These are phyloP conservation scores for Chrysodeixis includens DNA, from an alignment of 2,888 invertebrate genomes.

Conservation along the genomic window DNA sequence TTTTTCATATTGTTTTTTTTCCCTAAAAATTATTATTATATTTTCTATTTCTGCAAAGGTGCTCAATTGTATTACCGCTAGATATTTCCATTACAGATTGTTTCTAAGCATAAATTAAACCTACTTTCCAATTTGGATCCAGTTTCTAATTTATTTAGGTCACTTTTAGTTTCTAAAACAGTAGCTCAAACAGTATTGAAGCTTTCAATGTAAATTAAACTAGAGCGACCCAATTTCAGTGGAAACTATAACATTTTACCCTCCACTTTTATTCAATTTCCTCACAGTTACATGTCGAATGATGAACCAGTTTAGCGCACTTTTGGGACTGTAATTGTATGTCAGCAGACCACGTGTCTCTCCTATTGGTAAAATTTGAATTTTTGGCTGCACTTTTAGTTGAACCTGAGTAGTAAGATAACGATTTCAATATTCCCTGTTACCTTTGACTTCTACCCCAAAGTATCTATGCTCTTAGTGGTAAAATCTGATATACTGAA, in stretches of 20 bases:
- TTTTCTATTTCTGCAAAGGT: no score
- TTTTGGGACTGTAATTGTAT: not conserved
- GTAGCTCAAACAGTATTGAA: constrained; percentile 19
- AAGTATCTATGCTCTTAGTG: no score
- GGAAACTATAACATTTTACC: constrained; percentile 13
- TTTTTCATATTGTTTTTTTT: no score
- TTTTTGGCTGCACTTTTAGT: no score
- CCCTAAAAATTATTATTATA: no score
- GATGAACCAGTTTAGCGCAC: not conserved
- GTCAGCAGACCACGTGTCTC: not conserved
- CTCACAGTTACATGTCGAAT: not conserved
- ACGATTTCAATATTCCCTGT: no score
- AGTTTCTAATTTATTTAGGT: constrained; percentile 18
- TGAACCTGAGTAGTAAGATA: no score
- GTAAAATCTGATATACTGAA: no score
- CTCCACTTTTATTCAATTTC: constrained; percentile 23
- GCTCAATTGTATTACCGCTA: not conserved
- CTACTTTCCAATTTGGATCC: constrained; percentile 14
- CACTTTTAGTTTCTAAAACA: constrained; percentile 12
- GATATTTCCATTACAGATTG: not conserved
- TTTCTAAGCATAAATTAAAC: not conserved
- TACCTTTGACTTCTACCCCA: no score
- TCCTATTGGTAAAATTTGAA: not conserved
- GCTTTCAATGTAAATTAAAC: constrained; percentile 25
- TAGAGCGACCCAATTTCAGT: constrained; percentile 14